A percentile compares a stretch with the other conserved stretches of the same genome.
Evolutionary conservation across 2,113 vertebrate species (phyloP).

Genomic region (Isichthys henryi): DNA sequence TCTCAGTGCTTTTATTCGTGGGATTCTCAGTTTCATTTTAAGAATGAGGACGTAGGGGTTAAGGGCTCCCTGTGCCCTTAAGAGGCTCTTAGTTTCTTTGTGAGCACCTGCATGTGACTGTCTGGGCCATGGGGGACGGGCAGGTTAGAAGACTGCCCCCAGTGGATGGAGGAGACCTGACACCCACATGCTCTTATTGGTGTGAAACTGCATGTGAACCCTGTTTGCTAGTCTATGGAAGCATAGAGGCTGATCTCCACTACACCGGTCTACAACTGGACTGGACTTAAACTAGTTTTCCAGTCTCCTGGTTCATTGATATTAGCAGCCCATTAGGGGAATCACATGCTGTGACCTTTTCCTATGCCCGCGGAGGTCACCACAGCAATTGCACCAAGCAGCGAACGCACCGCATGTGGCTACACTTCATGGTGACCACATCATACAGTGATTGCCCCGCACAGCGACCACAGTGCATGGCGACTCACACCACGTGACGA

Average conservation of each 20-base stretch:
- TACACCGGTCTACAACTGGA: not conserved
- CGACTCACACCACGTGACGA: not conserved
- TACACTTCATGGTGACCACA: not conserved
- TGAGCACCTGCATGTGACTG: not conserved
- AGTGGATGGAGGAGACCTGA: not conserved
- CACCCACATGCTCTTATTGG: not conserved
- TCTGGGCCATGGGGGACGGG: not conserved
- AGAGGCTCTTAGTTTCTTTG: not conserved
- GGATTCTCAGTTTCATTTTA: not conserved
- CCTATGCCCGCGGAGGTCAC: not conserved
- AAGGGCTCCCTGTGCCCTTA: not conserved
- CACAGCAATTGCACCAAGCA: not conserved
- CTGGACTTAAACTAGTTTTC: not conserved
- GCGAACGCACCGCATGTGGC: too few species aligned
- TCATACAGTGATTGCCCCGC: not conserved
- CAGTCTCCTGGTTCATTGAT: not conserved
- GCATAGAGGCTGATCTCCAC: not conserved
- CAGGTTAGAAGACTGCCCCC: not conserved
- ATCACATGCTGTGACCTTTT: not conserved
- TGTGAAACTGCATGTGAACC: not conserved
- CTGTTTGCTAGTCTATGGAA: not conserved
- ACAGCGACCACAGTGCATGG: not conserved
- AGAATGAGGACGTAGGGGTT: not conserved
- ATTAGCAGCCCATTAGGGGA: not conserved
- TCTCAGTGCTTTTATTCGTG: not conserved